phyloP scores from a whole-genome alignment of 2,797 vertebrate genomes.

The Protonibea diacanthus region DNA sequence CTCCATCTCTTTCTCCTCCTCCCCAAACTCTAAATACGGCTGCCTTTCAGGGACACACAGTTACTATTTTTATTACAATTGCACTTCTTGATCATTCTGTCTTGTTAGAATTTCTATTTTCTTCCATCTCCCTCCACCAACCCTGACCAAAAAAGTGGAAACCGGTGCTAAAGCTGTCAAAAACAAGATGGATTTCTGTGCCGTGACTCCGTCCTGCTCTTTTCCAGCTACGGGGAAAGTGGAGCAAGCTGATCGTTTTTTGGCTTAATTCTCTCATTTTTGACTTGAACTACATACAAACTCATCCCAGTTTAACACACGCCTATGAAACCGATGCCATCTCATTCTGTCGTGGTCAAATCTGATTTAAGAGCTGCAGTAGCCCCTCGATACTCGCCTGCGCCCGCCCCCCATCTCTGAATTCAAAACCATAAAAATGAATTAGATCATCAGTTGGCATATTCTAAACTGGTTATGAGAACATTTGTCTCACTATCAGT shows the following conservation, averaged over 20 bases:
- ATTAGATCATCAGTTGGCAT: background rate
- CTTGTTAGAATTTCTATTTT: conserved; percentile 38
- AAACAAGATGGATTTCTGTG: conserved; percentile 21
- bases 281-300: conserved; percentile 7
- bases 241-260: conserved; percentile 26
- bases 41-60: conserved; percentile 17
- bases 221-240: conserved; percentile 24
- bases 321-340: conserved; percentile 21
- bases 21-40: conserved; percentile 26
- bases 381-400: background rate
- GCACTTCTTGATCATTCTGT: conserved; percentile 29
- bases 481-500: conserved; percentile 5
- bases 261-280: conserved; percentile 8
- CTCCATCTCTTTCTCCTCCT: conserved; percentile 17
- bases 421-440: conserved; percentile 13
- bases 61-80: conserved; percentile 35
- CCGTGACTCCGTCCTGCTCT: background rate
- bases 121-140: background rate
- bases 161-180: conserved; percentile 22
- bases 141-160: conserved; percentile 19
- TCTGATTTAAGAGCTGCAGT: conserved; percentile 14
- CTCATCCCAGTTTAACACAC: conserved; percentile 19
- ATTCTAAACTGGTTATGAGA: conserved; percentile 10
- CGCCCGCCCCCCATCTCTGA: background rate
- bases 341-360: conserved; percentile 9